Evolutionary conservation across 2,888 invertebrate species (phyloP).

Genomic region (Protonemura montana): DNA sequence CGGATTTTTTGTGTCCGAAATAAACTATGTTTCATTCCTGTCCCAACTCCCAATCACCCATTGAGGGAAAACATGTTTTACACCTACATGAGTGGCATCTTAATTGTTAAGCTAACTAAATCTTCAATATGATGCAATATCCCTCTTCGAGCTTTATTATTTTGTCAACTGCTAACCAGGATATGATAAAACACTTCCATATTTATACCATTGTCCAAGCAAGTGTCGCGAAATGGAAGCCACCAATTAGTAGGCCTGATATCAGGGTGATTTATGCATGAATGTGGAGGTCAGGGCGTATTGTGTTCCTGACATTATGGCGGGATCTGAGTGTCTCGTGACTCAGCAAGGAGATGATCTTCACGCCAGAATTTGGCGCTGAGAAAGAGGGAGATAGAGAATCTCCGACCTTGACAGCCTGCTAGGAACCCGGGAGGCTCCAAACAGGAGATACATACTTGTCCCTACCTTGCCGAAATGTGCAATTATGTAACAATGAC

Average conservation of each 20-base stretch:
- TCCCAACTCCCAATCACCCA: too few species aligned
- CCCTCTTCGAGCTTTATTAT: neutral
- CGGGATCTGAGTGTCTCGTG: neutral
- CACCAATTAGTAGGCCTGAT: neutral
- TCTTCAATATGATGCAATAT: neutral
- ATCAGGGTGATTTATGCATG: neutral
- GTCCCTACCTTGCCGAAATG: neutral
- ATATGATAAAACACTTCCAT: neutral
- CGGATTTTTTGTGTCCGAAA: too few species aligned
- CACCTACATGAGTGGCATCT: too few species aligned
- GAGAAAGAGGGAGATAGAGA: too few species aligned
- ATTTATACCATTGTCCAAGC: neutral
- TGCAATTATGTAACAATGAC: neutral
- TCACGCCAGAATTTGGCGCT: neutral
- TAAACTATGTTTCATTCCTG: too few species aligned
- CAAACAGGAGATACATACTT: neutral
- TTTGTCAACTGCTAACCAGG: neutral
- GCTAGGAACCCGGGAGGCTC: neutral
- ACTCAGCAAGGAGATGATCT: neutral
- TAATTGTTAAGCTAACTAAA: too few species aligned
- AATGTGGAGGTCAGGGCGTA: neutral
- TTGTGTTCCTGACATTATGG: neutral
- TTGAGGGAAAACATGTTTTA: too few species aligned
- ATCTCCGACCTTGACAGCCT: neutral
- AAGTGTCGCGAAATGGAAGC: neutral